Conservation (phyloP, 2,797 vertebrate species). For the Carapus acus region DNA sequence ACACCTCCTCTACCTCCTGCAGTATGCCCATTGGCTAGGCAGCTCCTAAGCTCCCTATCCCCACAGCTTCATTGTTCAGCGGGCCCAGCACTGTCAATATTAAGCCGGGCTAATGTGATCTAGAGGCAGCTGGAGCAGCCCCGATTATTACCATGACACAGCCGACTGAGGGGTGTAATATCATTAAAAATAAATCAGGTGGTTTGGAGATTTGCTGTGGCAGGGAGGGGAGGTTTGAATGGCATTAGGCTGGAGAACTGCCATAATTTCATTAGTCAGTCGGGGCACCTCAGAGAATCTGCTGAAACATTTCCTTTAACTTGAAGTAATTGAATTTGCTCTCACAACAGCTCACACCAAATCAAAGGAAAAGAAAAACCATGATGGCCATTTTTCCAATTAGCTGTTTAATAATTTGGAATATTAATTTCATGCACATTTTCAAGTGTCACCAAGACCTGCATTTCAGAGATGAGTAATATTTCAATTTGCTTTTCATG, state of each 20-base stretch:
- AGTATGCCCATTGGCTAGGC: slow-evolving; percentile 71
- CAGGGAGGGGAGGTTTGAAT: slow-evolving; percentile 63
- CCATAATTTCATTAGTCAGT: slow-evolving; percentile 76
- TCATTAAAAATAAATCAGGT: slow-evolving; percentile 83
- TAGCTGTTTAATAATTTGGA: slow-evolving; percentile 35
- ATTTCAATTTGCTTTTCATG: slow-evolving; percentile 31
- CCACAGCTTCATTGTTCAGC: slow-evolving; percentile 72
- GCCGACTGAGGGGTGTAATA: slow-evolving; percentile 76
- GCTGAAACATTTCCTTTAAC: slow-evolving; percentile 70
- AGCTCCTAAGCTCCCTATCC: slow-evolving; percentile 71
- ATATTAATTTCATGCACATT: slow-evolving; percentile 39
- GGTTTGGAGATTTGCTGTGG: slow-evolving; percentile 76
- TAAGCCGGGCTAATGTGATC: slow-evolving; percentile 82
- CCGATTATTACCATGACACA: slow-evolving; percentile 81
- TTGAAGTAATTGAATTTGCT: slow-evolving; percentile 69
- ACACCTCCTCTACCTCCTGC: slow-evolving; percentile 68
- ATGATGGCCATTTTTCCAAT: slow-evolving; percentile 43
- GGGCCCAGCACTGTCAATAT: slow-evolving; percentile 75
- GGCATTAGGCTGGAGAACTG: slow-evolving; percentile 70
- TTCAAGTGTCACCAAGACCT: slow-evolving; percentile 10
- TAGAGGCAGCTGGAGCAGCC: slow-evolving; percentile 79
- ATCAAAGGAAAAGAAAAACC: slow-evolving; percentile 39
- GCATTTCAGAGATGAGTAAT: slow-evolving; percentile 12
- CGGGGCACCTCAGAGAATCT: slow-evolving; percentile 70
- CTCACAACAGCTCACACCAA: slow-evolving; percentile 57